Percentiles rank a stretch among this genome's conserved stretches.
Evolutionary conservation across 2,113 vertebrate species (phyloP).

Genomic region (Cromileptes altivelis): DNA sequence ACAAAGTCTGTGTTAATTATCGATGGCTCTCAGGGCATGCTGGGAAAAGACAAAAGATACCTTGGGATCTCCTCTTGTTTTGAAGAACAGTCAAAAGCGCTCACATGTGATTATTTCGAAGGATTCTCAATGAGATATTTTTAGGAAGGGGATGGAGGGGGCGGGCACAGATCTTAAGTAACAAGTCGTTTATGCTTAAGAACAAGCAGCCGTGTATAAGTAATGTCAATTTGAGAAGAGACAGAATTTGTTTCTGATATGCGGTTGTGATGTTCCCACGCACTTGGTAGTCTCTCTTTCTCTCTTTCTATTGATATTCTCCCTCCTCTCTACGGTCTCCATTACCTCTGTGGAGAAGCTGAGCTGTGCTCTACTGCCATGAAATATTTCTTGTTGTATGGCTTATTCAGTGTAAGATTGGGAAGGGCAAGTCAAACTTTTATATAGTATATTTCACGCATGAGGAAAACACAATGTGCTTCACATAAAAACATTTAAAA

Average conservation of each 20-base stretch:
- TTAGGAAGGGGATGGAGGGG: background rate
- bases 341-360: constrained; percentile 42
- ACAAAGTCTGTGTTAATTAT: constrained; percentile 50
- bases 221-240: constrained; percentile 49
- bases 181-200: constrained; percentile 31
- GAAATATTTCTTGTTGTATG: constrained; percentile 30
- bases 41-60: constrained; percentile 30
- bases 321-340: constrained; percentile 11
- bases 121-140: constrained; percentile 12
- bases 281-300: constrained; percentile 21
- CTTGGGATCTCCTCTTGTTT: background rate
- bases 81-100: constrained; percentile 22
- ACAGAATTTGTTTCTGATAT: constrained; percentile 36
- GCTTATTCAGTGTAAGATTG: constrained; percentile 20
- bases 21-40: constrained; percentile 1
- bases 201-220: constrained; percentile 35
- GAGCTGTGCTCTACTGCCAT: constrained; percentile 18
- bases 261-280: constrained; percentile 46
- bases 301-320: constrained; percentile 43
- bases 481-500: constrained; percentile 35
- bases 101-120: constrained; percentile 27
- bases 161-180: constrained; percentile 14
- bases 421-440: constrained; percentile 35
- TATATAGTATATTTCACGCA: constrained; percentile 45
- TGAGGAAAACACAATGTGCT: constrained; percentile 38